These are phyloP conservation scores for Phanerotoma sp. DNA, from an alignment of 2,888 invertebrate genomes.

Conservation along the genomic window DNA sequence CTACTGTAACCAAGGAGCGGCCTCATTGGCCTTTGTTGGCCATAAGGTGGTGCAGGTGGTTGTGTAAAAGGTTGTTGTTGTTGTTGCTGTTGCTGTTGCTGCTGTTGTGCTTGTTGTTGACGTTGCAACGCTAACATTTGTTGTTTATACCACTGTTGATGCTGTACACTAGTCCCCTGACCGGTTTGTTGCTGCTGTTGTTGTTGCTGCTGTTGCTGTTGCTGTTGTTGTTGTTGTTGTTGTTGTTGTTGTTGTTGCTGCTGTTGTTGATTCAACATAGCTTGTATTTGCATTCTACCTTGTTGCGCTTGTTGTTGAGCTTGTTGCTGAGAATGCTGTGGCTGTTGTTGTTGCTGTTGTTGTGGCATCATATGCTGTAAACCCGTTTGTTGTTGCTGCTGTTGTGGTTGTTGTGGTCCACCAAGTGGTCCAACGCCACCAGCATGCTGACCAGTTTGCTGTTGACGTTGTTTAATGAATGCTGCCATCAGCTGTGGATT, in stretches of 20 bases:
- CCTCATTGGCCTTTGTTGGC: slow-evolving; percentile 61
- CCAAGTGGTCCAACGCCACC: slow-evolving; percentile 48
- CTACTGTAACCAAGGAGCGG: slow-evolving; percentile 54
- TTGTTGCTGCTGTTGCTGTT: slow-evolving; percentile 41
- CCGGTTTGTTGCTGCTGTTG: slow-evolving; percentile 41
- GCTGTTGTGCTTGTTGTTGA: slow-evolving; percentile 54
- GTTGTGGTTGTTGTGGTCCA: slow-evolving; percentile 54
- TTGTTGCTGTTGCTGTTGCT: slow-evolving; percentile 54
- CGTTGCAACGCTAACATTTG: slow-evolving; percentile 44
- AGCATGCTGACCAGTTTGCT: slow-evolving; percentile 51
- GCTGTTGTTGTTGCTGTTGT: slow-evolving; percentile 52
- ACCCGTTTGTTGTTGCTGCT: slow-evolving; percentile 54
- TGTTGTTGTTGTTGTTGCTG: slow-evolving; percentile 59
- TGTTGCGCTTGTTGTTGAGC: slow-evolving; percentile 61
- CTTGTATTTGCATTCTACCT: slow-evolving; percentile 59
- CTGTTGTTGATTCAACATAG: slow-evolving; percentile 57
- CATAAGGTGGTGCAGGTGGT: slow-evolving; percentile 63
- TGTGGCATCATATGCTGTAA: slow-evolving; percentile 56
- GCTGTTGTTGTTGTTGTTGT: slow-evolving; percentile 31
- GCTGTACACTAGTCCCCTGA: slow-evolving; percentile 29
- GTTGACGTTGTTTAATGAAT: slow-evolving; percentile 81
- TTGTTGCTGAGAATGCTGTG: slow-evolving; percentile 61
- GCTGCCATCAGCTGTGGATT: slow-evolving; percentile 96
- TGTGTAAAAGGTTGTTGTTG: slow-evolving; percentile 63
- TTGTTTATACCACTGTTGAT: slow-evolving; percentile 42